phyloP scores from a whole-genome alignment of 2,797 vertebrate genomes.

The Myotis findleyi region DNA sequence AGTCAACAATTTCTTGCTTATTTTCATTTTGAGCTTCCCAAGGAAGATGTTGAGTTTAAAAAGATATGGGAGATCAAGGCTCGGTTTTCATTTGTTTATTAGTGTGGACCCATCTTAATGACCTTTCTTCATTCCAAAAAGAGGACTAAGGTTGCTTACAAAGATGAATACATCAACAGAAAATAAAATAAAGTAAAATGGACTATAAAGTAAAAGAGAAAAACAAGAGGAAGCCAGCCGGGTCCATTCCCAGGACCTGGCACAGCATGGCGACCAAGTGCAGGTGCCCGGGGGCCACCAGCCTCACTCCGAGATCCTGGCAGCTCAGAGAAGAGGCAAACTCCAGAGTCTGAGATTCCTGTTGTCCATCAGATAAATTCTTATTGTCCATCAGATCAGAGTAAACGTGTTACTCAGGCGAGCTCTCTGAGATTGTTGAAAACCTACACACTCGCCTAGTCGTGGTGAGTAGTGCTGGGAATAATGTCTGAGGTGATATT shows the following conservation, averaged over 20 bases:
- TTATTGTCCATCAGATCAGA: not conserved
- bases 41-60: not conserved
- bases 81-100: not conserved
- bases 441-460: not conserved
- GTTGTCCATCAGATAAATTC: not conserved
- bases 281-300: fast-evolving
- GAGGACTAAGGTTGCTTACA: not conserved
- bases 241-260: not conserved
- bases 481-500: not conserved
- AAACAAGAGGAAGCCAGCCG: not conserved
- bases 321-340: not conserved
- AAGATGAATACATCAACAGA: not conserved
- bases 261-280: fast-evolving
- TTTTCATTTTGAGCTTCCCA: not conserved
- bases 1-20: not conserved
- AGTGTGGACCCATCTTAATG: not conserved
- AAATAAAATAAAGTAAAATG: not conserved
- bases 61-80: not conserved
- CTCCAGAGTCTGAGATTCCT: no score
- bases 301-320: not conserved
- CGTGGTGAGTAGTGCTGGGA: not conserved
- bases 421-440: not conserved
- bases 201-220: not conserved
- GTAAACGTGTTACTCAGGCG: not conserved
- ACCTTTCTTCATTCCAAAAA: not conserved